Evolutionary conservation across 2,888 invertebrate species (phyloP), one percentile per base, ranked within the genome.

Genomic region (Hypercompe scribonia): DNA sequence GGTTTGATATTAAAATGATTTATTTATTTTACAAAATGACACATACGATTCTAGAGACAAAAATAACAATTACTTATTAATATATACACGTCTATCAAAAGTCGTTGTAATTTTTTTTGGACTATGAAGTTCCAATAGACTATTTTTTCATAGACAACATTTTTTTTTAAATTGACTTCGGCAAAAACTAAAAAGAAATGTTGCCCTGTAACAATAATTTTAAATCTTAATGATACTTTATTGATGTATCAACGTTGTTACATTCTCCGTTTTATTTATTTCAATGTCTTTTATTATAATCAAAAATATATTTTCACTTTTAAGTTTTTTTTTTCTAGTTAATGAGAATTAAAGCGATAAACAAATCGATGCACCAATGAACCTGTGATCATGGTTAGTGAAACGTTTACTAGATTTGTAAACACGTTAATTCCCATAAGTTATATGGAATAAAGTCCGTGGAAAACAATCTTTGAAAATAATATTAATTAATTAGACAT

Each of bases 101-200:
- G 82, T 90, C 90, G 89, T 90, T 90, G 90, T 90, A 84, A 82
- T 86, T 83, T 76, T 83, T 79, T 84, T 86, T 87, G 89, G 89
- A 90, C 88, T 83, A 81, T 78, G 74, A 75, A 70, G 70, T 84
- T 77, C 78, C 77, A 79, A 73, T 78, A 75, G 76, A 78, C 18
- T 31, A 61, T 61, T 61, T 18, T 61, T 1, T 18, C 8, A 61
- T 31, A 5, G 28, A 31, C 31, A 61, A 31, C 28, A 61, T 61
- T 31, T 61, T 31, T 61, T 61, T 61, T 28, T 18, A 31, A 1
- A 2, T 15, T 18, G 21, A 46, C 3, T 5, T 7, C 18, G 0
- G 21, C 28, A 4, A 15, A 58, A 58, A 28, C 28, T 15, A 11
- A 58, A 58, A 58, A 39, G 31, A 61, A 39, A 58, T 70, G 67